Evolutionary conservation across 2,888 invertebrate species (phyloP), one percentile per base, ranked within the genome.

Genomic region (Phyto melanocephala): DNA sequence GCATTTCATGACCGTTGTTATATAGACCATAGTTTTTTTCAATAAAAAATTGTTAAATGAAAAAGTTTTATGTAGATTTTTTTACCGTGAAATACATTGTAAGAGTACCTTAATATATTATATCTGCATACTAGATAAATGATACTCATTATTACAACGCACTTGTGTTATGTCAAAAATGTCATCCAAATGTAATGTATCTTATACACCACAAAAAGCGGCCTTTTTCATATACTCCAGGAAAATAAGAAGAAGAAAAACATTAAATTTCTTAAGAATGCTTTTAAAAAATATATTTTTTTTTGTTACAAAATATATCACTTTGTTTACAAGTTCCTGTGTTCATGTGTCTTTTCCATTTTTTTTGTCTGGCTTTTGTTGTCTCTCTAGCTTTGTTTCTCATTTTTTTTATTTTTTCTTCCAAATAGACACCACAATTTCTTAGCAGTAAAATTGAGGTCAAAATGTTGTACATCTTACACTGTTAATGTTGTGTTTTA

Each of bases 141-240:
- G 82, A 82, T 76, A 82, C 71, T 84, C 84, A 84, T 84, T 84
- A 84, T 80, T 72, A 60, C 75, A 76, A 81, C 76, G 83, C 84
- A 84, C 84, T 83, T 83, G 80, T 80, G 84, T 75, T 78, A 42
- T 82, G 84, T 84, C 84, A 84, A 82, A 84, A 84, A 81, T 84
- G 84, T 84, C 84, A 84, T 71, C 78, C 77, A 62, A 70, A 56
- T 79, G 79, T 79, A 82, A 82, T 82, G 82, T 79, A 79, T 82
- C 82, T 76, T 79, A 24, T 10, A 47, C 10, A 58, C 65, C 45
- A 54, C 75, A 67, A 54, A 62, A 62, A 54, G 72, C 79, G 67
- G 79, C 28, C 50, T 72, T 72, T 62, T 67, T 78, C 37, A 33
- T 56, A 11, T 20, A 56, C 13, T 63, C 3, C 1, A 67, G 8